phyloP scores from a whole-genome alignment of 2,888 invertebrate genomes.

The Selenia dentaria region DNA sequence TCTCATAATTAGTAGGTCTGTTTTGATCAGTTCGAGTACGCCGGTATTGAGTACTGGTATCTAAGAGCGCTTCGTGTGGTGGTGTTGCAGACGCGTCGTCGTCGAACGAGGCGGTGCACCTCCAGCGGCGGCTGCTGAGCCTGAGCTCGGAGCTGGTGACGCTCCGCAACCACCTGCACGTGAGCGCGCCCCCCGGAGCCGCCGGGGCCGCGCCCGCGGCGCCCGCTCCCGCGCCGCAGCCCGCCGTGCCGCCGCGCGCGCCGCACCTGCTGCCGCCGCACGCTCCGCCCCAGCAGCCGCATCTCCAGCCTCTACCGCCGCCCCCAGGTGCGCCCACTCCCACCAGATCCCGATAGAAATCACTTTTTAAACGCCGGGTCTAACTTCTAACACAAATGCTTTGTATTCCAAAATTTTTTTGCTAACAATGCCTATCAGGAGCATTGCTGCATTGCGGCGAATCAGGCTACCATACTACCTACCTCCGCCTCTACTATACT shows the following conservation, averaged over 20 bases:
- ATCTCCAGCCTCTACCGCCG: constrained; percentile 13
- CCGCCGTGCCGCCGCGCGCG: constrained; percentile 52
- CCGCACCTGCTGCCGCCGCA: constrained; percentile 48
- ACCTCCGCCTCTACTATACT: too few species aligned
- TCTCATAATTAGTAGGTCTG: too few species aligned
- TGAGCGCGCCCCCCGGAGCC: constrained; percentile 67
- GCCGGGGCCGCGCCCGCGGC: constrained; percentile 38
- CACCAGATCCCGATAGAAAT: not conserved
- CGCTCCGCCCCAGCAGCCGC: constrained; percentile 57
- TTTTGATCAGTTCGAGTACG: too few species aligned
- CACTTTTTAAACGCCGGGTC: too few species aligned
- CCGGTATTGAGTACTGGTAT: too few species aligned
- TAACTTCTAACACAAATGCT: too few species aligned
- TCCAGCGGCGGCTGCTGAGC: constrained; percentile 95
- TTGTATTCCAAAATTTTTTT: too few species aligned
- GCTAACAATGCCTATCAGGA: too few species aligned
- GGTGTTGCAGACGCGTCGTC: constrained; percentile 94
- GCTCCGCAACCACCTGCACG: constrained; percentile 94
- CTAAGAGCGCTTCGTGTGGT: too few species aligned
- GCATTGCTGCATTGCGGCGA: too few species aligned
- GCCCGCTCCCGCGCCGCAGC: constrained; percentile 45
- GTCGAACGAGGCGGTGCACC: constrained; percentile 96
- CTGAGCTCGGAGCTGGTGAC: constrained; percentile 96
- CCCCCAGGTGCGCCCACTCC: constrained; percentile 43
- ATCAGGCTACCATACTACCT: too few species aligned